A percentile compares a stretch with the other conserved stretches of the same genome.
Evolutionary conservation across 2,888 invertebrate species (phyloP).

Genomic region (Erannis defoliaria): DNA sequence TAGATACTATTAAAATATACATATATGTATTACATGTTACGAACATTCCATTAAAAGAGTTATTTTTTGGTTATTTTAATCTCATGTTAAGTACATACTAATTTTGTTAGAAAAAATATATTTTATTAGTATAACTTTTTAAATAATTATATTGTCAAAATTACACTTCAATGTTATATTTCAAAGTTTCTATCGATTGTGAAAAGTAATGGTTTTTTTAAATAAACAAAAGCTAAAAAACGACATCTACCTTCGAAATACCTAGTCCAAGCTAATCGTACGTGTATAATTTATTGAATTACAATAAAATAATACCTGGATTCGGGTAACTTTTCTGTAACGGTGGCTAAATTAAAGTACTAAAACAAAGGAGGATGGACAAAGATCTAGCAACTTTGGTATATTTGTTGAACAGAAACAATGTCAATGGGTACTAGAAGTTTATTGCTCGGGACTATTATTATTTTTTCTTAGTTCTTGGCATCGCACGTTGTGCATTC

Average conservation of each 20-base stretch:
- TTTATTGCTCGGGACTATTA: too few relatives aligned
- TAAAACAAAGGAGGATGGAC: neutral
- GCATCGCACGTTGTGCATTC: too few relatives aligned
- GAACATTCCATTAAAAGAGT: slow-evolving; percentile 45
- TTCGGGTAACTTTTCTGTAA: neutral
- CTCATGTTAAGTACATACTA: slow-evolving; percentile 43
- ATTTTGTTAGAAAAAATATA: slow-evolving; percentile 24
- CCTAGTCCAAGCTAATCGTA: neutral
- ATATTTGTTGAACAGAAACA: neutral
- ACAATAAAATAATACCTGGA: neutral
- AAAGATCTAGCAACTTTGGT: neutral
- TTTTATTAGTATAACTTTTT: slow-evolving; percentile 8
- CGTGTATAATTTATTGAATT: neutral
- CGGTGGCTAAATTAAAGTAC: neutral
- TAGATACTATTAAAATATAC: slow-evolving; percentile 18
- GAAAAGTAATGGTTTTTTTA: neutral
- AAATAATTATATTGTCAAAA: neutral
- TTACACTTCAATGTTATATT: neutral
- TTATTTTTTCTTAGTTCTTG: too few relatives aligned
- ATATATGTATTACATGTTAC: slow-evolving; percentile 32
- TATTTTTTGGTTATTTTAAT: slow-evolving; percentile 37
- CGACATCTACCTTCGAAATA: neutral
- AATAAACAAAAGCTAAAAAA: neutral
- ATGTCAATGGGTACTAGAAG: too few relatives aligned
- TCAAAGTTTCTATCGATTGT: neutral